Evolutionary conservation across 2,113 vertebrate genomes (phyloP).

Genomic region (Myotis lucifugus): DNA sequence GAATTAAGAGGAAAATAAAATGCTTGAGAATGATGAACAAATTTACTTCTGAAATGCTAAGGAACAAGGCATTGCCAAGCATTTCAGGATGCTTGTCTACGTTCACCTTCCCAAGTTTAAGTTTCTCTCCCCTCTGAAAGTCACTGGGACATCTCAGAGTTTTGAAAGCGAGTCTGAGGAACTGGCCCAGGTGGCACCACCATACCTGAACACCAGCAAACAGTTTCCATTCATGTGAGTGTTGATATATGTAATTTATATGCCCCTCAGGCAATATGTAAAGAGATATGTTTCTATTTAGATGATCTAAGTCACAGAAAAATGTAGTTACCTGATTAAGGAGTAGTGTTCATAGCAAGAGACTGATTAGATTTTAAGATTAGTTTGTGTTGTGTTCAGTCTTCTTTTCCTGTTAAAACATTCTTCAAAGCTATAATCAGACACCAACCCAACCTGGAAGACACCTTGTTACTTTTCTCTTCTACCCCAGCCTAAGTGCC

Average conservation of each 20-base stretch:
- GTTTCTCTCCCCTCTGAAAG: neutral
- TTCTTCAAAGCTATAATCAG: slow-evolving; percentile 60
- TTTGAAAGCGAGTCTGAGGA: neutral
- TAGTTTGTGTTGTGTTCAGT: slow-evolving; percentile 43
- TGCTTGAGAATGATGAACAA: slow-evolving; percentile 28
- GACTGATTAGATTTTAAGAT: slow-evolving; percentile 53
- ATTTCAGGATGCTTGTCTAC: neutral
- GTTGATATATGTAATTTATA: slow-evolving; percentile 7
- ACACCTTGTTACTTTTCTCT: neutral
- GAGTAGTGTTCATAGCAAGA: neutral
- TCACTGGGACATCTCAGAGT: neutral
- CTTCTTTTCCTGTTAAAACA: slow-evolving; percentile 45
- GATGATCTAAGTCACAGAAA: slow-evolving; percentile 53
- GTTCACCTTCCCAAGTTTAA: neutral
- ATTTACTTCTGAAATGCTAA: slow-evolving; percentile 36
- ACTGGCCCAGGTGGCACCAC: neutral
- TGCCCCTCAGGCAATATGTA: neutral
- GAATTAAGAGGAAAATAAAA: slow-evolving; percentile 6
- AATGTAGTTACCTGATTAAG: slow-evolving; percentile 44
- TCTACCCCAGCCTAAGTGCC: neutral
- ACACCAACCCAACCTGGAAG: neutral
- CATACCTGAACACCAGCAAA: neutral
- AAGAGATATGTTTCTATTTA: neutral
- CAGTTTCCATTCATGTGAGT: neutral
- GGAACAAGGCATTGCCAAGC: neutral